Evolutionary conservation across 2,888 invertebrate species (phyloP).

Genomic region (Drosophila dives): DNA sequence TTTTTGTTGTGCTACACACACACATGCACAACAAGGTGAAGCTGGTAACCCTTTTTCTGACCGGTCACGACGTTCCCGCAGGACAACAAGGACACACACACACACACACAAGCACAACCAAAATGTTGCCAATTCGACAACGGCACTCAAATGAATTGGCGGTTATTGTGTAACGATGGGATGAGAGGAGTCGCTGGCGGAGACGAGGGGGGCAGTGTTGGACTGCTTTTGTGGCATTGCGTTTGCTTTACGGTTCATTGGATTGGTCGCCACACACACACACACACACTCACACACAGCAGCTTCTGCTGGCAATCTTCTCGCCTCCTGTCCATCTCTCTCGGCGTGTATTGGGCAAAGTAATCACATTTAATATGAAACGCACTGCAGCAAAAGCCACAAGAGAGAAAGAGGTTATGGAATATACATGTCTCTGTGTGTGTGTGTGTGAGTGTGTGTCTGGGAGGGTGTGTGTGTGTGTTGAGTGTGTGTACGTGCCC

Average conservation of each 20-base stretch:
- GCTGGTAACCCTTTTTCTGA: conserved; percentile 72
- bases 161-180: conserved; percentile 58
- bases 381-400: conserved; percentile 77
- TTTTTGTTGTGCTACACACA: conserved; percentile 2
- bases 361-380: conserved; percentile 82
- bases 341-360: conserved; percentile 70
- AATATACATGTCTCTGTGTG: conserved; percentile 30
- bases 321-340: conserved; percentile 24
- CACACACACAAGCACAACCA: conserved; percentile 34
- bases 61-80: conserved; percentile 59
- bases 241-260: conserved; percentile 79
- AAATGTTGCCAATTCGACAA: conserved; percentile 80
- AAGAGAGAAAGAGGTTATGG: conserved; percentile 51
- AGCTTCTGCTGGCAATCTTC: conserved; percentile 62
- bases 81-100: conserved; percentile 52
- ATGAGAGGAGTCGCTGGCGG: background rate
- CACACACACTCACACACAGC: conserved; percentile 12
- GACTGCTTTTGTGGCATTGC: conserved; percentile 53
- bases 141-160: conserved; percentile 81
- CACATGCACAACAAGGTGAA: conserved; percentile 39
- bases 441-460: conserved; percentile 7
- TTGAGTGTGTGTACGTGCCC: conserved; percentile 47
- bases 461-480: background rate
- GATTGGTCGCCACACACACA: conserved; percentile 35
- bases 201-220: background rate